These are phyloP conservation scores for Caenorhabditis angaria DNA, from an alignment of 2,888 invertebrate species.

Conservation along the genomic window DNA sequence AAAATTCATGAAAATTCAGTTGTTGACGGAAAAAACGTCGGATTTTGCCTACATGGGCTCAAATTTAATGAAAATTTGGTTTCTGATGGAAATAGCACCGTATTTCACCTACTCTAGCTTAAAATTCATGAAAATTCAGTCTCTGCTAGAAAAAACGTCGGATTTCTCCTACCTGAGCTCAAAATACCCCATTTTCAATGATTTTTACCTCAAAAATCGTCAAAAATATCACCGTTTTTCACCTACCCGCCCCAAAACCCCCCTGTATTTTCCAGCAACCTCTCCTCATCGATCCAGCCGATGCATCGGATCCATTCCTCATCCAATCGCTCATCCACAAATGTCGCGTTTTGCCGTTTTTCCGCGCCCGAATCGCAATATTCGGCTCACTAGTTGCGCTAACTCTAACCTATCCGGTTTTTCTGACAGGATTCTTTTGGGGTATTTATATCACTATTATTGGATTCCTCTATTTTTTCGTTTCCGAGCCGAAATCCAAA, in stretches of 20 bases:
- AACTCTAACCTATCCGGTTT: slow-evolving; percentile 55
- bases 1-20: not conserved
- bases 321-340: slow-evolving; percentile 46
- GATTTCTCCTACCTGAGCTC: no score
- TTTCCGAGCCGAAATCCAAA: slow-evolving; percentile 62
- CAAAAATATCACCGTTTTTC: not conserved
- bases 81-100: no score
- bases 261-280: not conserved
- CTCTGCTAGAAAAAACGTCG: no score
- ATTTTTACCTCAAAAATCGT: no score
- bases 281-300: slow-evolving; percentile 22
- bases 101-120: no score
- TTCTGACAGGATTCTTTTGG: slow-evolving; percentile 62
- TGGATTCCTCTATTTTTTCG: slow-evolving; percentile 65
- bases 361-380: slow-evolving; percentile 46
- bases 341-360: slow-evolving; percentile 54
- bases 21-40: not conserved
- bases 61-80: no score
- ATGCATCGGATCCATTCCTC: slow-evolving; percentile 34
- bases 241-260: slow-evolving; percentile 16
- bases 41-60: no score
- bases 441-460: slow-evolving; percentile 64
- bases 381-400: slow-evolving; percentile 50
- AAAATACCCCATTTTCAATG: slow-evolving; percentile 52
- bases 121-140: no score